Percentiles rank a stretch among this genome's conserved stretches.
phyloP scores from a whole-genome alignment of 1,140 invertebrate species.

The Chrysoperla carnea region DNA sequence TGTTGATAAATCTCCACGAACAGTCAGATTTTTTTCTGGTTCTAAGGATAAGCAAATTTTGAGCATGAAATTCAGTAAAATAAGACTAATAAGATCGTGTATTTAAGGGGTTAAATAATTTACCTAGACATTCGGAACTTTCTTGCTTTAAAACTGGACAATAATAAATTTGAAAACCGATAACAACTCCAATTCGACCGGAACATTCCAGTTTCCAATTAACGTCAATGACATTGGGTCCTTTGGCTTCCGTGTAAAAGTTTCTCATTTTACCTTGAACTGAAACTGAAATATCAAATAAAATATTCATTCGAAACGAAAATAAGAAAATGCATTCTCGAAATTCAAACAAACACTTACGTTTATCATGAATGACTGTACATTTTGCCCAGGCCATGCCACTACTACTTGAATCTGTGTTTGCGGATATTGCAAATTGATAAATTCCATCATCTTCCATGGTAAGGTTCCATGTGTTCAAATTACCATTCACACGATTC shows the following conservation, averaged over 20 bases:
- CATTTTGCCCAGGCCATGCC: constrained; percentile 64
- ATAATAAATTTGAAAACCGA: constrained; percentile 46
- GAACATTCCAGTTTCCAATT: constrained; percentile 54
- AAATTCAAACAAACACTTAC: constrained; percentile 12
- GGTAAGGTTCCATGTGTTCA: constrained; percentile 28
- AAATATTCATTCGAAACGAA: background rate
- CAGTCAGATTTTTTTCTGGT: constrained; percentile 24
- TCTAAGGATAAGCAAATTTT: constrained; percentile 3
- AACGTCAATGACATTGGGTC: constrained; percentile 37
- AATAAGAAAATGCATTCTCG: background rate
- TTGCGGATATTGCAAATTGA: constrained; percentile 55
- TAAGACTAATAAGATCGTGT: too few relatives aligned
- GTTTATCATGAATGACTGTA: constrained; percentile 48
- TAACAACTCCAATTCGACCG: constrained; percentile 40
- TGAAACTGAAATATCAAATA: constrained; percentile 9
- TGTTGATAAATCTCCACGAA: constrained; percentile 22
- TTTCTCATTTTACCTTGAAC: constrained; percentile 45
- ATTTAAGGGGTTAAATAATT: too few relatives aligned
- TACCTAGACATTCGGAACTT: constrained; percentile 8
- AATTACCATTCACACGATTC: constrained; percentile 26
- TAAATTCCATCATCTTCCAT: constrained; percentile 29
- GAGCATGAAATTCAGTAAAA: too few relatives aligned
- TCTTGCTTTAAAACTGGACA: constrained; percentile 31
- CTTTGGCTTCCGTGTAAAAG: constrained; percentile 35
- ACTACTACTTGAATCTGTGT: constrained; percentile 39